Evolutionary conservation across 2,797 vertebrate species (phyloP).

Genomic region (Triplophysa bombifrons): DNA sequence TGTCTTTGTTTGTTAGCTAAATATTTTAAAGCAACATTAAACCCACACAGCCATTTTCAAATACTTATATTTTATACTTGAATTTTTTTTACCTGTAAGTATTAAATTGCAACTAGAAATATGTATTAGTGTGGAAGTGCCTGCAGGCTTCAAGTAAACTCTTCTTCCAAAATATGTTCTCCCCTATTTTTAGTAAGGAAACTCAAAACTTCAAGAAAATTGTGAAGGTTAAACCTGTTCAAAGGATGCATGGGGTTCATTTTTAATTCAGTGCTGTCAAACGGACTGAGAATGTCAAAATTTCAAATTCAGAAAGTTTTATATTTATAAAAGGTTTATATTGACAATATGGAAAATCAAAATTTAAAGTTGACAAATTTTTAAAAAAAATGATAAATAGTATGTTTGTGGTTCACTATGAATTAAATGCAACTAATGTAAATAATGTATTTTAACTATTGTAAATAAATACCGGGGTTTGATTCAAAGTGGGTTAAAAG

Average conservation of each 20-base stretch:
- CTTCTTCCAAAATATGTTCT: background rate
- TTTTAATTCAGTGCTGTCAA: background rate
- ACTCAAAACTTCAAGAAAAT: background rate
- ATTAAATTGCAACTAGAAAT: background rate
- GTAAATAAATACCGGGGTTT: background rate
- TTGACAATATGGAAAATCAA: background rate
- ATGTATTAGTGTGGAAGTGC: background rate
- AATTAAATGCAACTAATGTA: background rate
- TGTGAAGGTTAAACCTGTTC: background rate
- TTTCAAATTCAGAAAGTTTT: background rate
- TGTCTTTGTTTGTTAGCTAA: too few relatives aligned
- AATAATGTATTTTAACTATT: background rate
- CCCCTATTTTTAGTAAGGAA: background rate
- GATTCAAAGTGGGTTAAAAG: background rate
- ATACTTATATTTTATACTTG: background rate
- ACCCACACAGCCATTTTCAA: background rate
- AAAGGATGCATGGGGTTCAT: background rate
- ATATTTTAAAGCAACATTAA: background rate
- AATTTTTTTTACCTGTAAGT: background rate
- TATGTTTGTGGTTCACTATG: background rate
- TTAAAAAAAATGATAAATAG: too few relatives aligned
- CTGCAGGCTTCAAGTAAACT: background rate
- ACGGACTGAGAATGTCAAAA: background rate
- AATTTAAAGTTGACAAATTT: background rate
- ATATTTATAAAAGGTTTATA: background rate